Evolutionary conservation across 2,888 invertebrate species (phyloP).

Genomic region (Rhogogaster chlorosoma): DNA sequence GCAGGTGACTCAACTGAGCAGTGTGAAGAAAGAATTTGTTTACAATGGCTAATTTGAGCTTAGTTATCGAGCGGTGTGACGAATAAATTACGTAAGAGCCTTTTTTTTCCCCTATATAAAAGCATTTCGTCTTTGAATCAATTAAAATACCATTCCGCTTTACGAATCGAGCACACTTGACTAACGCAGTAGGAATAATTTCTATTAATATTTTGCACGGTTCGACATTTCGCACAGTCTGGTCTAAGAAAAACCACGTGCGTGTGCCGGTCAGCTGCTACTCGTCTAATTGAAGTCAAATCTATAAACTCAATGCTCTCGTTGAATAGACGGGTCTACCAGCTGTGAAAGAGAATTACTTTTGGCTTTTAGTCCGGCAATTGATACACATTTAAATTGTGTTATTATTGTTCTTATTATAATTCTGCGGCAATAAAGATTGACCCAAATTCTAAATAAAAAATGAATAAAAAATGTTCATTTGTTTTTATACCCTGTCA

Average conservation of each 20-base stretch:
- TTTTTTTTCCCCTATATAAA: not conserved
- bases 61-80: not conserved
- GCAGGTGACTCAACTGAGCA: slow-evolving; percentile 18
- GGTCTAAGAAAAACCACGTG: slow-evolving; percentile 20
- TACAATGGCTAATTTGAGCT: not conserved
- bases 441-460: slow-evolving; percentile 36
- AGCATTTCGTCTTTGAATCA: slow-evolving; percentile 2
- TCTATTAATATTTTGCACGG: slow-evolving; percentile 35
- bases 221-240: slow-evolving; percentile 11
- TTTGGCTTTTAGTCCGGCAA: slow-evolving; percentile 1
- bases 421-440: slow-evolving; percentile 10
- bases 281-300: slow-evolving; percentile 46
- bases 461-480: slow-evolving; percentile 13
- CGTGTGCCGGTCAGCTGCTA: slow-evolving; percentile 25
- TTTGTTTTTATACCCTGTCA: not conserved
- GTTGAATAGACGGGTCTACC: not conserved
- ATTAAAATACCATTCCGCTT: slow-evolving; percentile 39
- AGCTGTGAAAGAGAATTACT: slow-evolving; percentile 24
- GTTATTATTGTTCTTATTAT: slow-evolving; percentile 1
- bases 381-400: not conserved
- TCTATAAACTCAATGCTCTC: slow-evolving; percentile 29
- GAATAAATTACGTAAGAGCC: not conserved
- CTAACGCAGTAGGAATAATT: not conserved
- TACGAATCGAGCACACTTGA: not conserved
- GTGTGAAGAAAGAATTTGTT: slow-evolving; percentile 17